A percentile compares a stretch with the other conserved stretches of the same genome.
These are phyloP conservation scores for Archegozetes longisetosus DNA, from an alignment of 1,140 invertebrate genomes.

Conservation along the genomic window DNA sequence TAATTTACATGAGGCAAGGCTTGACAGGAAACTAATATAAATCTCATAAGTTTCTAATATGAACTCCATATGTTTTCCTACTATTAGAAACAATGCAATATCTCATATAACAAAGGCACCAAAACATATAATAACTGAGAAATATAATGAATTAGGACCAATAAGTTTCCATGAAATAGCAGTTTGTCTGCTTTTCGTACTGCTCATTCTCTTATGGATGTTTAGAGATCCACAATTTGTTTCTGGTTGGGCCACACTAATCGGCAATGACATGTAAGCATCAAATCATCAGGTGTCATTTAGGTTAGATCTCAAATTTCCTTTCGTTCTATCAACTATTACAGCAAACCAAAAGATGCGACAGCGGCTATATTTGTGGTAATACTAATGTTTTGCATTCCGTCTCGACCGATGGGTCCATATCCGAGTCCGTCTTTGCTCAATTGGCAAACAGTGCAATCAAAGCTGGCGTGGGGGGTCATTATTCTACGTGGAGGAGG, in stretches of 20 bases:
- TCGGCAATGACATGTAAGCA: slow-evolving; percentile 22
- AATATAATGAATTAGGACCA: slow-evolving; percentile 57
- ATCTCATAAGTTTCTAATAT: background rate
- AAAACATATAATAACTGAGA: slow-evolving; percentile 37
- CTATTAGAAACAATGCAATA: slow-evolving; percentile 1
- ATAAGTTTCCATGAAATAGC: slow-evolving; percentile 40
- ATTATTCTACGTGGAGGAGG: slow-evolving; percentile 48
- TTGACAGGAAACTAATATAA: background rate
- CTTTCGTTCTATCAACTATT: no score
- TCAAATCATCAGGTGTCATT: no score
- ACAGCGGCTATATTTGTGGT: slow-evolving; percentile 62
- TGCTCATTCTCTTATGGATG: slow-evolving; percentile 38
- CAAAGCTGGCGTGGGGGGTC: slow-evolving; percentile 34
- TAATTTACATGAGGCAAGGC: slow-evolving; percentile 7
- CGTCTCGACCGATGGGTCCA: slow-evolving; percentile 39
- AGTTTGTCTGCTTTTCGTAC: slow-evolving; percentile 32
- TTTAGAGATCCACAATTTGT: slow-evolving; percentile 36
- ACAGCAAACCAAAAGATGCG: slow-evolving; percentile 42
- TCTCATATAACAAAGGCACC: background rate
- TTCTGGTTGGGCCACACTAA: slow-evolving; percentile 35
- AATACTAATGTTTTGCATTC: slow-evolving; percentile 59
- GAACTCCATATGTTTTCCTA: no score
- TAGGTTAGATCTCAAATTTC: no score
- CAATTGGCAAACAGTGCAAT: slow-evolving; percentile 29
- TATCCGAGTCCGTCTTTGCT: slow-evolving; percentile 20